Evolutionary conservation across 1,140 invertebrate species (phyloP).

Genomic region (honey bee (Apis mellifera)): Amel_HAv3.1 CM009940.2:7030001-7030500

Average conservation of each 20-base stretch:
- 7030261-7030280: not conserved
- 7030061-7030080: too few species aligned
- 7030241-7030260: not conserved
- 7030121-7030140: not conserved
- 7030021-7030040: too few species aligned
- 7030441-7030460: not conserved
- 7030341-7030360: conserved; percentile 17
- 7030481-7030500: not conserved
- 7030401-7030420: conserved; percentile 15
- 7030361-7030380: conserved; percentile 32
- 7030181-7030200: not conserved
- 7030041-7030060: too few species aligned
- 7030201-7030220: conserved; percentile 15
- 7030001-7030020: not conserved
- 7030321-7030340: conserved; percentile 5
- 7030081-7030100: too few species aligned
- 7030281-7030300: not conserved
- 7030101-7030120: not conserved
- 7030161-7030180: not conserved
- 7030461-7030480: not conserved
- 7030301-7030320: conserved; percentile 11
- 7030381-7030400: conserved; percentile 14
- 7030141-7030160: not conserved
- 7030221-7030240: not conserved
- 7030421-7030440: conserved; percentile 19